These are phyloP conservation scores for Alaudala cheleensis DNA, from an alignment of 2,113 vertebrate genomes.

Conservation along the genomic window DNA sequence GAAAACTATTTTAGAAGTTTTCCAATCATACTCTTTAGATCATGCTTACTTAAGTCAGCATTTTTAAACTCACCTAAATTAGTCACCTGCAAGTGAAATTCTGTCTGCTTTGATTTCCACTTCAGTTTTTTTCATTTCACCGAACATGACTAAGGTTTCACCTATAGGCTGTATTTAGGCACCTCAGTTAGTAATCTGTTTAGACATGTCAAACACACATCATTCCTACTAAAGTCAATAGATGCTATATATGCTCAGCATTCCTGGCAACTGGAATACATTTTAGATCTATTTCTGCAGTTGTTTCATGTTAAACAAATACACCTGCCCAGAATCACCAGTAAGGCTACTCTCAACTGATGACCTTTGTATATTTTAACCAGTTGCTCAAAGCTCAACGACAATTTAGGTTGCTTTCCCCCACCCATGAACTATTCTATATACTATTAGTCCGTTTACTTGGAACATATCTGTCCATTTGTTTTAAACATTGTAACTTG, in stretches of 20 bases:
- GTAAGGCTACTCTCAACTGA: background rate
- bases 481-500: background rate
- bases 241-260: background rate
- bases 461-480: background rate
- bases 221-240: background rate
- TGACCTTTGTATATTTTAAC: background rate
- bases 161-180: background rate
- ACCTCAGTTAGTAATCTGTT: background rate
- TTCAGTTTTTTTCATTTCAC: background rate
- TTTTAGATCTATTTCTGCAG: background rate
- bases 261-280: background rate
- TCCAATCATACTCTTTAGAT: background rate
- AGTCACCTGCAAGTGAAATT: background rate
- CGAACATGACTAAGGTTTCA: background rate
- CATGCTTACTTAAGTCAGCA: background rate
- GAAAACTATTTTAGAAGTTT: background rate
- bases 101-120: background rate
- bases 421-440: background rate
- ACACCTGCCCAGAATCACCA: background rate
- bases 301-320: background rate
- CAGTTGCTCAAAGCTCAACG: background rate
- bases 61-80: background rate
- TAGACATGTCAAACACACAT: background rate
- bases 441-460: background rate
- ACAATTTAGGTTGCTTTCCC: fast-evolving